Conservation (phyloP, 2,888 invertebrate species). For the Ectropis crepuscularia region DNA sequence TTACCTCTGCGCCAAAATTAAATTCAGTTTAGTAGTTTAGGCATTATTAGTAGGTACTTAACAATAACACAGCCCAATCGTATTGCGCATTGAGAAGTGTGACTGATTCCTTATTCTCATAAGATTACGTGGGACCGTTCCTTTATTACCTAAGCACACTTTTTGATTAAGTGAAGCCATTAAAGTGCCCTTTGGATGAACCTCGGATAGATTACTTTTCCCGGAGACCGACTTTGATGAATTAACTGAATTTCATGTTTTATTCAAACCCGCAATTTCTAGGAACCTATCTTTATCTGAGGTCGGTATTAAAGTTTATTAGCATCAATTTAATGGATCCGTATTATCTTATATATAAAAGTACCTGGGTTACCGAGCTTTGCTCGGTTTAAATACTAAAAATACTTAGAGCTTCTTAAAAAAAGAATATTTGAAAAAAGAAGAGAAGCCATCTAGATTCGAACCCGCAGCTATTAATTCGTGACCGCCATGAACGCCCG, state of each 20-base stretch:
- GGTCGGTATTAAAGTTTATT: no score
- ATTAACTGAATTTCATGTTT: neutral
- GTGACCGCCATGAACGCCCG: no score
- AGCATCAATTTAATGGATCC: no score
- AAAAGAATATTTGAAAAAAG: no score
- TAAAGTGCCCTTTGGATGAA: slow-evolving; percentile 1
- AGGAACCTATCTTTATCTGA: neutral
- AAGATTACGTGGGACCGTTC: slow-evolving; percentile 11
- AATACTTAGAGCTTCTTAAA: no score
- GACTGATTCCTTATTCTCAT: neutral
- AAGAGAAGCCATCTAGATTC: no score
- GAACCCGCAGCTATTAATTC: no score
- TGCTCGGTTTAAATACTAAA: no score
- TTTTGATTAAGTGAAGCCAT: slow-evolving; percentile 21
- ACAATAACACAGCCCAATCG: neutral
- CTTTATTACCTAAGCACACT: slow-evolving; percentile 9
- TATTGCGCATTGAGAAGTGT: neutral
- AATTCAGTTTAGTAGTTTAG: no score
- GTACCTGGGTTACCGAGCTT: no score
- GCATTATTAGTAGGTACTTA: neutral
- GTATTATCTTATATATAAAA: no score
- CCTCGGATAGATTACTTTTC: neutral
- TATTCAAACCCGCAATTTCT: neutral
- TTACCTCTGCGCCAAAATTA: no score
- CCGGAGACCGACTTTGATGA: neutral